Evolutionary conservation across 1,140 invertebrate genomes (phyloP).

Genomic region (Papilio glaucus): DNA sequence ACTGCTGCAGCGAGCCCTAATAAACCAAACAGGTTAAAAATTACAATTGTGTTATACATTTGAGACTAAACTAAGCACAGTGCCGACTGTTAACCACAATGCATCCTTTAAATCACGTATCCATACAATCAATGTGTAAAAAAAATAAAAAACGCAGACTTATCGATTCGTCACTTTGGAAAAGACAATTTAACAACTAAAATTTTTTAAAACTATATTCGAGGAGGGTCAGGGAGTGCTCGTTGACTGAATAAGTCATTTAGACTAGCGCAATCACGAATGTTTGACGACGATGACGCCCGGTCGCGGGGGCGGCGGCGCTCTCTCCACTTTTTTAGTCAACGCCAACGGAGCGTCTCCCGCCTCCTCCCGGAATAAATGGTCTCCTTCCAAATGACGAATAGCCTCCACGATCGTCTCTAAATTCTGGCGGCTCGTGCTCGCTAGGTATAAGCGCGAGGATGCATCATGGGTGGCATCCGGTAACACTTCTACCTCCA

Average conservation of each 20-base stretch:
- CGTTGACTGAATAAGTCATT: conserved; percentile 61
- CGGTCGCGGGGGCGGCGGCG: conserved; percentile 89
- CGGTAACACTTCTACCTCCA: conserved; percentile 90
- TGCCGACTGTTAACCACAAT: conserved; percentile 68
- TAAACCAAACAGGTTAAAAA: conserved; percentile 65
- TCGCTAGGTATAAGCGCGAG: conserved; percentile 88
- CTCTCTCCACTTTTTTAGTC: conserved; percentile 86
- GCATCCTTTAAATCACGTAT: conserved; percentile 60
- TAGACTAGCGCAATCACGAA: conserved; percentile 85
- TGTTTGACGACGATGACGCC: conserved; percentile 94
- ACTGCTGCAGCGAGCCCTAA: conserved; percentile 58
- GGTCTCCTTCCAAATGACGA: conserved; percentile 97
- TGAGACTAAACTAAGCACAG: conserved; percentile 80
- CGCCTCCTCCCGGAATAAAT: conserved; percentile 91
- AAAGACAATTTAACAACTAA: conserved; percentile 80
- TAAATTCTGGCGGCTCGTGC: conserved; percentile 95
- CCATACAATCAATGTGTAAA: conserved; percentile 64
- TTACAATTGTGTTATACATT: conserved; percentile 58
- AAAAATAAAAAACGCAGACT: conserved; percentile 79
- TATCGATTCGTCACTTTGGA: conserved; percentile 83
- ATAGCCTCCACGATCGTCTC: conserved; percentile 99
- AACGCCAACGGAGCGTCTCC: conserved; percentile 89
- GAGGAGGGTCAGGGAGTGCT: conserved; percentile 71
- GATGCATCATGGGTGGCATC: conserved; percentile 84
- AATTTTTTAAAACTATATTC: conserved; percentile 77